Percentiles rank a stretch among this genome's conserved stretches.
These are phyloP conservation scores for Tinea pellionella DNA, from an alignment of 2,888 invertebrate species.

Conservation along the genomic window DNA sequence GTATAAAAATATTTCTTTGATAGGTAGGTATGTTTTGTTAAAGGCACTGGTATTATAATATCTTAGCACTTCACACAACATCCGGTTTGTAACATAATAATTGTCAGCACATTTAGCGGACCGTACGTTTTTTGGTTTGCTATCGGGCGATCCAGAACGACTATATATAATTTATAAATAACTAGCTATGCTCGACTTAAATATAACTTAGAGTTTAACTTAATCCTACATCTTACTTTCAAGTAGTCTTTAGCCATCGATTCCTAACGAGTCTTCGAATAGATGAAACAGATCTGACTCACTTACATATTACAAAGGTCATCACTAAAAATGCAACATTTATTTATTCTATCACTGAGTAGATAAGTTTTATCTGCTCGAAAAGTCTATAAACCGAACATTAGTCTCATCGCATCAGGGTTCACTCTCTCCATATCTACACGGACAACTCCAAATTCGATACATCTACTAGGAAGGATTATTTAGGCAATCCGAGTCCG, in stretches of 20 bases:
- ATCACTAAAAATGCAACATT: slow-evolving; percentile 63
- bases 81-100: neutral
- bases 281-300: slow-evolving; percentile 67
- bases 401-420: slow-evolving; percentile 29
- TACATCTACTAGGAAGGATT: slow-evolving; percentile 19
- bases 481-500: slow-evolving; percentile 20
- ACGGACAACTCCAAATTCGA: slow-evolving; percentile 24
- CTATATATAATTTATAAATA: slow-evolving; percentile 62
- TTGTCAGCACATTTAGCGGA: neutral
- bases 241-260: slow-evolving; percentile 67
- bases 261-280: slow-evolving; percentile 63
- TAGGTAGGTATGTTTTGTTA: slow-evolving; percentile 64
- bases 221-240: slow-evolving; percentile 44
- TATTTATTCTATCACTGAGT: slow-evolving; percentile 64
- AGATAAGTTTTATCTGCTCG: slow-evolving; percentile 66
- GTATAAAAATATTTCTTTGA: slow-evolving; percentile 63
- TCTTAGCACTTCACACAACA: no score
- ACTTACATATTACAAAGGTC: slow-evolving; percentile 45
- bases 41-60: slow-evolving; percentile 67
- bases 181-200: slow-evolving; percentile 57
- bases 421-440: slow-evolving; percentile 2
- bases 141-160: slow-evolving; percentile 21
- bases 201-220: slow-evolving; percentile 45
- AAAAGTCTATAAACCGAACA: slow-evolving; percentile 46
- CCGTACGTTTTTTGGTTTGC: neutral